Base-by-base conservation (phyloP, 2,888 invertebrate genomes). In the Alentia gelatinosa region DNA sequence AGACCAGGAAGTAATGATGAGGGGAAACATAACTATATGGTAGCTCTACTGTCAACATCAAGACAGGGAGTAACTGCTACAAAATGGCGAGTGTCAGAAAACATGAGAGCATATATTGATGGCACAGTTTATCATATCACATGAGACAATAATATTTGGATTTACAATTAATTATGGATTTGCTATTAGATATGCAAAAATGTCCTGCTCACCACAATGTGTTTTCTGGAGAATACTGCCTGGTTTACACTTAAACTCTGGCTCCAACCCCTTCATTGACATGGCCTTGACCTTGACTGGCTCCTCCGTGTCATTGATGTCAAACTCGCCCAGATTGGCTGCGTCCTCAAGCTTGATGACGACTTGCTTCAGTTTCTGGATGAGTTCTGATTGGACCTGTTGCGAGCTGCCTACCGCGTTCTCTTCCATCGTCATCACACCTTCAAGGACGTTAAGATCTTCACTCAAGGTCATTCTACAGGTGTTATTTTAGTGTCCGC, bases 201-300 rank as follows among this genome's bases (percentile, higher is more conserved):
- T 56, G 7, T 56, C 33, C 74, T n/a, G 94, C 96, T 95, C 96
- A 97, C 97, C 97, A 95, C 97, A 97, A 93, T 96, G 95, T 75
- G 96, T 96, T 93, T 96, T 97, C 91, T 96, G 96, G 23, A 96
- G 94, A 1, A 97, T 95, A 92, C 97, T 97, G 30, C 97, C 97
- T 30, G 94, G 93, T 7, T 97, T 96, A 93, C 97, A 97, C 30
- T 94, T 92, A 91, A 95, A 95, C 50, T 93, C 93, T 0, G 95
- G 95, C 0, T 93, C 92, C 3, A 94, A 91, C 15, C 92, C 92
- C 39, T 94, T 93, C 56, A 94, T 94, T 15, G 93, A 92, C 90
- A 95, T 93, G 88, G 94, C 94, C 26, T 94, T 93, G 33, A 95
- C 94, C 5, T 94, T 92, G 37, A 95, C 91, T 35, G 92, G 91